These are phyloP conservation scores for Forpus xanthops DNA, from an alignment of 2,797 vertebrate genomes.

Conservation along the genomic window DNA sequence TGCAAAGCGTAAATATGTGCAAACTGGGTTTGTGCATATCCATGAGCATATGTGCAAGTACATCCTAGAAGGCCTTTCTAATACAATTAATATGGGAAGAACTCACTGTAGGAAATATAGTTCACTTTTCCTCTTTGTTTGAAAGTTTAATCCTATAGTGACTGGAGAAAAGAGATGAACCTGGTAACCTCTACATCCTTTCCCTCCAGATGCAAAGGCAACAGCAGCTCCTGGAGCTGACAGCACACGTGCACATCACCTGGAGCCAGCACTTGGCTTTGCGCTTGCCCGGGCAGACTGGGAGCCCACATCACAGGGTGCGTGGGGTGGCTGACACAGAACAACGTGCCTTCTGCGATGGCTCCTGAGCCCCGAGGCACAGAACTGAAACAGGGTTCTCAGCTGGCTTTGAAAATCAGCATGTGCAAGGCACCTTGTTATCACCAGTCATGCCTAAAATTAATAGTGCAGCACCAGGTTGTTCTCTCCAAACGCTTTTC, in stretches of 20 bases:
- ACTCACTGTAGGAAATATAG: not conserved
- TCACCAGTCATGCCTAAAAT: constrained; percentile 8
- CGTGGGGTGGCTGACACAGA: not conserved
- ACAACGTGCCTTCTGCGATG: not conserved
- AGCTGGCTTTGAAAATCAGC: constrained; percentile 13
- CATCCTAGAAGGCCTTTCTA: not conserved
- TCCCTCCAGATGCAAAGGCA: not conserved
- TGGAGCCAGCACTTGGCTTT: not conserved
- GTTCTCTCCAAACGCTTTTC: not conserved
- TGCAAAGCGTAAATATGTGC: not conserved
- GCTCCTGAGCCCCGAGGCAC: not conserved
- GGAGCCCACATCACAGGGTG: not conserved
- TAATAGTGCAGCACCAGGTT: constrained; percentile 16
- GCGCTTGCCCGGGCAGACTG: not conserved
- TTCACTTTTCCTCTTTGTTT: not conserved
- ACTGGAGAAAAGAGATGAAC: not conserved
- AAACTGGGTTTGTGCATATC: not conserved
- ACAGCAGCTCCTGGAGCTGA: not conserved
- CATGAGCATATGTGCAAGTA: not conserved
- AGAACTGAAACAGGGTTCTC: not conserved
- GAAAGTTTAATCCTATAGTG: not conserved
- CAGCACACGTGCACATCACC: not conserved
- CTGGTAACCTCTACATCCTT: not conserved
- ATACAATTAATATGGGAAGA: not conserved
- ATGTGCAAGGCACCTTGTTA: not conserved